Base-by-base conservation (phyloP, 2,888 invertebrate species). In the Onthophagus sagittarius region DNA sequence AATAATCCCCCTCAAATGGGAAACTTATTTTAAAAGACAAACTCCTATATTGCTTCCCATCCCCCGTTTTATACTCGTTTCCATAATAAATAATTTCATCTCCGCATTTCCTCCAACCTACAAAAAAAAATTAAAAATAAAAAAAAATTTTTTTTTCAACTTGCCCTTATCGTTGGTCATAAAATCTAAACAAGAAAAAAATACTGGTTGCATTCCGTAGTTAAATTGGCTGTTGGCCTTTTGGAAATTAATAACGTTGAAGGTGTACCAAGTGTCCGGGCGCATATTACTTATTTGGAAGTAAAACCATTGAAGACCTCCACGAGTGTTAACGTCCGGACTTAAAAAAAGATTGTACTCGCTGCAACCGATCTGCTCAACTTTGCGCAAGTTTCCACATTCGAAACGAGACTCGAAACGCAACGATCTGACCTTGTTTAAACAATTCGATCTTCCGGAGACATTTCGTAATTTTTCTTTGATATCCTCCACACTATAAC, bases 281-380 rank as follows among this genome's bases (percentile, higher is more conserved):
- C 91, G 89, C 91, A 94, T 94, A 83, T 93, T 92, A 63, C 90
- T 88, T n/a, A 96, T 92, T 86, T 94, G 92, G 82, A 96, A 96
- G 86, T 96, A 96, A 85, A 96, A 96, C 96, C 96, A 96, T 81
- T 95, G 94, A 82, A 93, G 93, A 77, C 95, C 92, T 74, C 90
- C 89, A 15, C 88, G 88, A 0, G 94, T 92, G 85, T 95, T 94
- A 65, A 95, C 91, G 82, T 96, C 96, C 0, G 95, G 93, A 84
- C 91, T 92, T 75, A 96, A 85, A 75, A 95, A 90, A 76, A 96
- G 86, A 82, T 96, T 94, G 83, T 96, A 96, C 81, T 95, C 95
- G 81, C 89, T 87, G 67, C 89, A 87, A 77, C 92, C 90, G 81
- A 93, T 89, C 94, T 94, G 93, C 82, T 94, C 91, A 15, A 88